phyloP scores from a whole-genome alignment of 2,888 invertebrate species.

The Bugulina stolonifera region DNA sequence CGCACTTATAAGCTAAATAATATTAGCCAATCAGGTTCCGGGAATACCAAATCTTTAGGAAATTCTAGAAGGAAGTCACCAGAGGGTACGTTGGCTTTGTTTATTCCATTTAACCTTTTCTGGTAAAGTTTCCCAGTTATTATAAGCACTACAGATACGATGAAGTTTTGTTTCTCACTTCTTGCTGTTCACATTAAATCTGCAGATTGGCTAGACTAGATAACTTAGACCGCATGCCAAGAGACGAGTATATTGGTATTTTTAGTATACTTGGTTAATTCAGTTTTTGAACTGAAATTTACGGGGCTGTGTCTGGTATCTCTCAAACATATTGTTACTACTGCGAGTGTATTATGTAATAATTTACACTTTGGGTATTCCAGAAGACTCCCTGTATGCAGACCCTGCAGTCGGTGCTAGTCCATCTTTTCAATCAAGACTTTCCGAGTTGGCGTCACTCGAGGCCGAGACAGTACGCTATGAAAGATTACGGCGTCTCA shows the following conservation, averaged over 20 bases:
- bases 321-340: too few species aligned
- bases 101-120: too few species aligned
- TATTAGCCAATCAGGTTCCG: not conserved
- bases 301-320: too few species aligned
- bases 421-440: constrained; percentile 22
- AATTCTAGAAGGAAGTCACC: not conserved
- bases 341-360: not conserved
- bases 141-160: too few species aligned
- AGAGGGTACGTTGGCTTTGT: not conserved
- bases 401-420: not conserved
- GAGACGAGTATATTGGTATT: too few species aligned
- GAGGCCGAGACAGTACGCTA: constrained; percentile 10
- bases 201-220: too few species aligned
- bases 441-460: constrained; percentile 15
- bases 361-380: not conserved
- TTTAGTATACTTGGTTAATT: too few species aligned
- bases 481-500: not conserved
- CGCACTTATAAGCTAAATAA: not conserved
- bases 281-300: too few species aligned
- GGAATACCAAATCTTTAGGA: not conserved
- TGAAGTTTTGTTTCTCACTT: too few species aligned
- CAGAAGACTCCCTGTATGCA: not conserved
- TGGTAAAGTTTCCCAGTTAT: too few species aligned
- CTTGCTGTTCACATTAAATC: too few species aligned
- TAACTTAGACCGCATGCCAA: too few species aligned